These are phyloP conservation scores for Hesperophylax magnus DNA, from an alignment of 1,140 invertebrate species.

Conservation along the genomic window DNA sequence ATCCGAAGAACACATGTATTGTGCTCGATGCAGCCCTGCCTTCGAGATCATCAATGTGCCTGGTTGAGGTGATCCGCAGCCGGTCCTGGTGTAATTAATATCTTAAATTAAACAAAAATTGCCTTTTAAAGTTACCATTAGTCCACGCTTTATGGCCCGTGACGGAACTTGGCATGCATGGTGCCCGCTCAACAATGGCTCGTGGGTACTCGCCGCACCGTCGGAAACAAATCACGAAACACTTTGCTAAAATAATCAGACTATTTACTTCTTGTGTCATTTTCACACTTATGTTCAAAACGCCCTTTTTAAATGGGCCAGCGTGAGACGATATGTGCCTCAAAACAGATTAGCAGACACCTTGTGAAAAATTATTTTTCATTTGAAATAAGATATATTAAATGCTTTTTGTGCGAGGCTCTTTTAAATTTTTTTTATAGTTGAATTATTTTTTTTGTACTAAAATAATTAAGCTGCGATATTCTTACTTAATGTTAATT, in stretches of 20 bases:
- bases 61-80: background rate
- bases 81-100: conserved; percentile 51
- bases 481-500: no score
- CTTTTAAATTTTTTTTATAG: no score
- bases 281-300: no score
- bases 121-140: conserved; percentile 56
- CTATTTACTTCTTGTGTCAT: no score
- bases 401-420: no score
- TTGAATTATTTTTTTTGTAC: no score
- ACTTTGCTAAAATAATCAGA: no score
- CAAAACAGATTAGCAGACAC: background rate
- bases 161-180: conserved; percentile 39
- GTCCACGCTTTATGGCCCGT: conserved; percentile 51
- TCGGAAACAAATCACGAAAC: no score
- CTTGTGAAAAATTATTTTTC: background rate
- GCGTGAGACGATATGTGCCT: background rate
- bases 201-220: background rate
- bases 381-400: no score
- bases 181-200: background rate
- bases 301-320: no score
- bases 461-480: no score
- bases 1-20: no score
- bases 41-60: background rate
- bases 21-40: background rate
- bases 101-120: conserved; percentile 56